Base-by-base conservation (phyloP, 2,797 vertebrate species). In the Cyclura pinguis region DNA sequence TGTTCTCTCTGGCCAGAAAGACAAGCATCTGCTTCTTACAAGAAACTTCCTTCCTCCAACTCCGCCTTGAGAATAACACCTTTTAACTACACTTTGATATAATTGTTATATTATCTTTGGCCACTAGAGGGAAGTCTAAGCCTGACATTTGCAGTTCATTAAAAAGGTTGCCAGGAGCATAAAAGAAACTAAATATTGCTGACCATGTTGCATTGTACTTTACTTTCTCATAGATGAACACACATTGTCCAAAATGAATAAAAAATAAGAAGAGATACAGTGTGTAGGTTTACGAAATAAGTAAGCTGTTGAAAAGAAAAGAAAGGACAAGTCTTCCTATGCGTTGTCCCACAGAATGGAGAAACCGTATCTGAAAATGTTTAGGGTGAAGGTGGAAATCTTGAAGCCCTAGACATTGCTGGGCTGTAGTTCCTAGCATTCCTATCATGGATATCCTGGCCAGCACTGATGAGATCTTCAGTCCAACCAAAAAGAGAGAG, bases 61-160 rank as follows among this genome's bases (percentile, higher is more conserved):
- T 59, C 69, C 35, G 1, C 59, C 35, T 32, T 55, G 24, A 50
- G 50, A 52, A n/a, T 4, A 29, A 29, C 0, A 18, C 22, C 32
- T 38, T 32, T 27, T 27, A 69, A 9, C 7, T 47, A 22, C 62
- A 35, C 55, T 86, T 32, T 24, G 10, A 86, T 50, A 16, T 62
- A 73, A 74, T 18, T 52, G 62, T 74, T 73, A 62, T 91, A 57
- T 77, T 24, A 24, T 42, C 1, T 42, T 84, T 91, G 78, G 9
- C 90, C 85, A 69, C 90, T 18, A 91, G 90, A 87, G 85, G 90
- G 73, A 5, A 87, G 59, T 57, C 72, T 57, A 87, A 55, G 69
- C 22, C 38, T 73, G 47, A 35, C 62, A 73, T 78, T 84, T 57
- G 20, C 27, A 77, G 69, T 64, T 74, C 47, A 62, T 84, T 1